These are phyloP conservation scores for Pachyseris speciosa DNA, from an alignment of 64 coral and sea anemone species.

Conservation along the genomic window DNA sequence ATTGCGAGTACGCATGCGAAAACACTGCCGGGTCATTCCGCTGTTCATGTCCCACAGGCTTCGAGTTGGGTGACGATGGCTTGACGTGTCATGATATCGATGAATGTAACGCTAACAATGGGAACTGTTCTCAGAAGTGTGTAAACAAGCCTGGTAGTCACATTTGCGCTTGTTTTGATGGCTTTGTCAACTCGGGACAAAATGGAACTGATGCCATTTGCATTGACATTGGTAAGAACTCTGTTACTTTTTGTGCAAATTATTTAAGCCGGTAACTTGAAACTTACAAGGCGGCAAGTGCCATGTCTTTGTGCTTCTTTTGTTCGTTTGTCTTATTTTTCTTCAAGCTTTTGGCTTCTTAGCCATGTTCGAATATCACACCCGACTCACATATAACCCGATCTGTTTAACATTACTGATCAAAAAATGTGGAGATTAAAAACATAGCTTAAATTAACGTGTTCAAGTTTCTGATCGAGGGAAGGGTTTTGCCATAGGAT, in stretches of 20 bases:
- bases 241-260: not conserved
- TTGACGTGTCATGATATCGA: constrained; percentile 80
- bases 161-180: constrained; percentile 73
- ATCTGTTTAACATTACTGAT: too few relatives aligned
- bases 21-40: constrained; percentile 91
- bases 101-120: constrained; percentile 81
- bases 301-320: too few relatives aligned
- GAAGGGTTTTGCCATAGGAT: too few relatives aligned
- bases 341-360: too few relatives aligned
- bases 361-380: too few relatives aligned
- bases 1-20: constrained; percentile 92
- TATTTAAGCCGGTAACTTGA: too few relatives aligned
- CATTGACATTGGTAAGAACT: constrained; percentile 75
- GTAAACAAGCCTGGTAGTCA: constrained; percentile 71
- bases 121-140: constrained; percentile 79
- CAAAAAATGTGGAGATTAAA: too few relatives aligned
- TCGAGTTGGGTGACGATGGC: constrained; percentile 57
- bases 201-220: constrained; percentile 82
- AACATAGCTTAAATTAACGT: too few relatives aligned
- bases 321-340: too few relatives aligned
- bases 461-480: too few relatives aligned
- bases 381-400: too few relatives aligned
- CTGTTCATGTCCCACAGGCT: constrained; percentile 85
- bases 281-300: too few relatives aligned
- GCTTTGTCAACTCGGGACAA: constrained; percentile 56